phyloP scores from a whole-genome alignment of 35 echinoderm and acorn worm genomes.

The Apostichopus parvimensis region DNA sequence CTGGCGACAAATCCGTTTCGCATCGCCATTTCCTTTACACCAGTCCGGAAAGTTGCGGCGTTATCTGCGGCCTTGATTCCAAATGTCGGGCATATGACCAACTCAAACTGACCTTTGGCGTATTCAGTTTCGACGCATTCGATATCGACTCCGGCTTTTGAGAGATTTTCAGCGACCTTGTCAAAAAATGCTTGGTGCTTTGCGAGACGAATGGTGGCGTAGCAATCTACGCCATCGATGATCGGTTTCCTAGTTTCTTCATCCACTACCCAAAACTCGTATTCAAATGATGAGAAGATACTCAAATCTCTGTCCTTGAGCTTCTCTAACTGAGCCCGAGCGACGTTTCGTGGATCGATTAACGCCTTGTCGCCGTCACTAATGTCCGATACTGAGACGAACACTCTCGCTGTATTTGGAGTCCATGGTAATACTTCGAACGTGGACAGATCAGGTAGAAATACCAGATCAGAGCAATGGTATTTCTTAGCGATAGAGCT shows the following conservation, averaged over 20 bases:
- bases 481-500: neutral
- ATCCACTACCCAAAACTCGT: constrained; percentile 86
- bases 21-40: constrained; percentile 47
- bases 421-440: constrained; percentile 70
- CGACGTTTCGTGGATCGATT: constrained; percentile 59
- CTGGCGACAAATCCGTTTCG: constrained; percentile 33
- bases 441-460: constrained; percentile 57
- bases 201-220: constrained; percentile 70
- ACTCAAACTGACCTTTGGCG: constrained; percentile 47
- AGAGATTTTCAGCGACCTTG: constrained; percentile 14
- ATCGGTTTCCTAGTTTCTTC: constrained; percentile 65
- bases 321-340: constrained; percentile 60
- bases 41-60: constrained; percentile 18
- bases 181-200: constrained; percentile 55
- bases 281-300: constrained; percentile 55
- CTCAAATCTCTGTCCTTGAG: constrained; percentile 53
- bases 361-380: constrained; percentile 6
- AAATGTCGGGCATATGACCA: constrained; percentile 23
- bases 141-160: constrained; percentile 61
- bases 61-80: constrained; percentile 48
- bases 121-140: constrained; percentile 52
- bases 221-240: constrained; percentile 46
- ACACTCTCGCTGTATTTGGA: constrained; percentile 54
- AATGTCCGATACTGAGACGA: neutral
- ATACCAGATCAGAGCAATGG: neutral